Evolutionary conservation across 2,797 vertebrate species (phyloP).

Genomic region (Lithobates sylvaticus): DNA sequence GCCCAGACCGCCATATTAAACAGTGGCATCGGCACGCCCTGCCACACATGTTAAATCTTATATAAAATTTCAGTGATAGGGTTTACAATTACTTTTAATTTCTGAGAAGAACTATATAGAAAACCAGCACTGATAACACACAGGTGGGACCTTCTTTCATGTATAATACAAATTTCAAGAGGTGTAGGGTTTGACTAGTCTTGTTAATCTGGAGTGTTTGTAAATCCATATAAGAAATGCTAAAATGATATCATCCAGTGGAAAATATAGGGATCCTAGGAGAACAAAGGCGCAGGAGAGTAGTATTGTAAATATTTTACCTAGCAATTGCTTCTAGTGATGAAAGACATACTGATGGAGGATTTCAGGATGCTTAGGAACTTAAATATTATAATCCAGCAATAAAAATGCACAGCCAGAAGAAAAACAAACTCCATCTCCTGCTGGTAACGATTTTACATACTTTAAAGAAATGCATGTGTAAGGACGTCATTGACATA

Average conservation of each 20-base stretch:
- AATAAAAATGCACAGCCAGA: constrained; percentile 15
- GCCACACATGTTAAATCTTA: too few species aligned
- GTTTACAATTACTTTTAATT: too few species aligned
- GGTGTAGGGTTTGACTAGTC: background rate
- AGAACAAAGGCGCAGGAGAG: background rate
- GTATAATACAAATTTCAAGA: background rate
- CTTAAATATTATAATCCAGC: constrained; percentile 13
- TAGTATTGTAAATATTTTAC: background rate
- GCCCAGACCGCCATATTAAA: too few species aligned
- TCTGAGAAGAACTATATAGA: too few species aligned
- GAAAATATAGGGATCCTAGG: background rate
- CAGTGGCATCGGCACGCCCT: too few species aligned
- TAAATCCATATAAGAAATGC: background rate
- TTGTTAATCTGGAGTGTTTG: background rate
- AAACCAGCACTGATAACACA: too few species aligned
- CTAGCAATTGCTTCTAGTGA: background rate
- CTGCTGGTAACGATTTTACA: constrained; percentile 7
- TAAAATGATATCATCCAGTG: background rate
- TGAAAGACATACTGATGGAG: background rate
- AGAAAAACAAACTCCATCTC: background rate
- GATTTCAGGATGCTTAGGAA: background rate
- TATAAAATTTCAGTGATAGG: too few species aligned
- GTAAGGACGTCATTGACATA: background rate
- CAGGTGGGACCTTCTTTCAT: too few species aligned
- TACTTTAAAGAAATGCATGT: background rate